Conservation (phyloP, 2,113 vertebrate genomes). For the Castor canadensis region DNA sequence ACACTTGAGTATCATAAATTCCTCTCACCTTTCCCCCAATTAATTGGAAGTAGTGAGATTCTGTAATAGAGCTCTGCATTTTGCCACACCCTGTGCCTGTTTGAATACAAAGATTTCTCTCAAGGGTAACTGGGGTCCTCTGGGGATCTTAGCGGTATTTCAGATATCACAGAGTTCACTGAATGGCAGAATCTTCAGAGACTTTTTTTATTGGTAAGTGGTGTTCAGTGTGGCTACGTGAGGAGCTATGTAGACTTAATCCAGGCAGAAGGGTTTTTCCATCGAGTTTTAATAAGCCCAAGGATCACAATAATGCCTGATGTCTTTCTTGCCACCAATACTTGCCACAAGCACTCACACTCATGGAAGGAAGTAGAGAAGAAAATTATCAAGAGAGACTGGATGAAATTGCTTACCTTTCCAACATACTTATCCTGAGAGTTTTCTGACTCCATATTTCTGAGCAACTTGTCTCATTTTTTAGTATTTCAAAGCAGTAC, state of each 20-base stretch:
- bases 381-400: background rate
- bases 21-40: background rate
- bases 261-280: background rate
- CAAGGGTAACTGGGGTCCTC: background rate
- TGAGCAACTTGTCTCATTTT: background rate
- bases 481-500: background rate
- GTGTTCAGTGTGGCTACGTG: background rate
- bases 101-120: background rate
- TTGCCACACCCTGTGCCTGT: background rate
- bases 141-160: background rate
- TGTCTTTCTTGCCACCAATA: background rate
- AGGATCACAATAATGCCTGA: background rate
- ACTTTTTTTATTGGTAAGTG: background rate
- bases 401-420: background rate
- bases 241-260: background rate
- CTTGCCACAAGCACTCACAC: background rate
- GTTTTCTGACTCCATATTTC: background rate
- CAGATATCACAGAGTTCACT: background rate
- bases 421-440: background rate
- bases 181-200: background rate
- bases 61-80: background rate
- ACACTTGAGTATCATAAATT: background rate
- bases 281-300: background rate
- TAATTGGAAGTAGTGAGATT: background rate
- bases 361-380: background rate